Conservation (phyloP, 2,113 vertebrate species). For the Cyanoramphus novaezelandiae region DNA sequence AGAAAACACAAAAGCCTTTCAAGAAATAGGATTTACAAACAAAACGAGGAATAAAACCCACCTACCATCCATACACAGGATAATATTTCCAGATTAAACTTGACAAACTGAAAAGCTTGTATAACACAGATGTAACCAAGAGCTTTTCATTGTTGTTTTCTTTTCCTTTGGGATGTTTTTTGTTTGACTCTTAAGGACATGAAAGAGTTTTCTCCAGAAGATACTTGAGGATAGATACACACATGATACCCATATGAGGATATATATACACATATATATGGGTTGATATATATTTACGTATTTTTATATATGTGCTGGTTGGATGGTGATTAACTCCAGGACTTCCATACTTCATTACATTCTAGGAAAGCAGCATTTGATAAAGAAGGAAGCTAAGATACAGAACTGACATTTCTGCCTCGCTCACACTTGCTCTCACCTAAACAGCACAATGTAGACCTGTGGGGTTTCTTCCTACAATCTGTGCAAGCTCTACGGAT, state of each 20-base stretch:
- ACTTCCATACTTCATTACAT: neutral
- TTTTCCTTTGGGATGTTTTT: neutral
- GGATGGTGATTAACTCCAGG: neutral
- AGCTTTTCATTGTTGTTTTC: neutral
- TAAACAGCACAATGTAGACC: neutral
- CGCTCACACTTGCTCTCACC: neutral
- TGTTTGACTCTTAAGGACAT: neutral
- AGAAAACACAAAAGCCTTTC: neutral
- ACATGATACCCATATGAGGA: fast-evolving
- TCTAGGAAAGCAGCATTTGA: neutral
- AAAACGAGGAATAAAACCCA: neutral
- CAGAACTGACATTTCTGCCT: neutral
- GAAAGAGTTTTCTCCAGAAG: neutral
- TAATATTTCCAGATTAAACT: neutral
- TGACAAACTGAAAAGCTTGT: neutral
- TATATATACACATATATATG: fast-evolving
- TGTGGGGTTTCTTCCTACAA: neutral
- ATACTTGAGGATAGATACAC: fast-evolving
- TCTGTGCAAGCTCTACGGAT: neutral
- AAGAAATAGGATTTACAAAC: neutral
- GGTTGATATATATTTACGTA: neutral
- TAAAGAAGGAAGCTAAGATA: neutral
- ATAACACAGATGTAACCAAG: neutral
- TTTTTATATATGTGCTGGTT: neutral
- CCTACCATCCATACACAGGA: neutral